Evolutionary conservation across 2,888 invertebrate species (phyloP), one percentile per base, ranked within the genome.

Genomic region (Melieria picta): DNA sequence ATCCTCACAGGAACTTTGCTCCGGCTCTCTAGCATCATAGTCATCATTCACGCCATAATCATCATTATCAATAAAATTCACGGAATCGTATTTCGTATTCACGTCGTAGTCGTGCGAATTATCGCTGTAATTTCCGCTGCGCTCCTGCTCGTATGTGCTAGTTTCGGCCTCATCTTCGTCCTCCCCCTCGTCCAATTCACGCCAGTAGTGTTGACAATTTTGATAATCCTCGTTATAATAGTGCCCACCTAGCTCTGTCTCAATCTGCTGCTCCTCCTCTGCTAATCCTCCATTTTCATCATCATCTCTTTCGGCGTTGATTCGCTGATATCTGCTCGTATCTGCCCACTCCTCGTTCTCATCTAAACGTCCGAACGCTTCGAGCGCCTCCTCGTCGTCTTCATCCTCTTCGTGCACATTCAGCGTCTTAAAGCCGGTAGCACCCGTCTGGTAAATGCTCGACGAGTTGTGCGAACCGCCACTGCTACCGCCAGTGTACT

Each of bases 391-490:
- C 52, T 75, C 76, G 57, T 75, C 79, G 66, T 79, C 83, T 66
- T 81, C 80, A 55, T 81, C 78, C 74, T 84, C 84, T 70, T 82
- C 82, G 62, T 82, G 83, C 45, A 83, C 76, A 72, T 84, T 84
- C 2, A 84, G 77, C 1, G 82, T 80, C 71, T 82, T 81, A 46
- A 80, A 83, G 42, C 75, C 77, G 6, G 81, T 77, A 66, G 74
- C 61, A 69, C 77, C 45, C 72, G 60, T 70, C 57, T 77, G 60
- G 13, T 77, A 81, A 69, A 81, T 79, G 45, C 73, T 74, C 30
- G 84, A 83, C 5, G 80, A 77, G 72, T 78, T 84, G 9, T 80
- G 79, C 13, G 82, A 79, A 9, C 76, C 71, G 60, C 77, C 72
- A 69, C 76, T 75, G 60, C 77, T 72, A 68, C 76, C 75, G 5